Conservation (phyloP, 2,113 vertebrate genomes). For the Syngnathus scovelli region DNA sequence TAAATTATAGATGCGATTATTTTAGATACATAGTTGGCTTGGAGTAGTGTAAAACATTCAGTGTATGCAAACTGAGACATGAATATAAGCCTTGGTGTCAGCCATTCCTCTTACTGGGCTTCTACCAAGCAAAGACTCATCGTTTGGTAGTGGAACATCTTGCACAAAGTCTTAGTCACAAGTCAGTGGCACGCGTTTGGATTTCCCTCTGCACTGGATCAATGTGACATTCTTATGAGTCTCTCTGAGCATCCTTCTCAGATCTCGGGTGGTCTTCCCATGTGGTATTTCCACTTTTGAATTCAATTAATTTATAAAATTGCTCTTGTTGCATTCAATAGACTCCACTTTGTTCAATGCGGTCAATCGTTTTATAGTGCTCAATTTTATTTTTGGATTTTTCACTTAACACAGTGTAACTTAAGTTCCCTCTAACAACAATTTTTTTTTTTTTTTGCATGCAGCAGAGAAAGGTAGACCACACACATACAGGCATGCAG, state of each 20-base stretch:
- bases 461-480: not conserved
- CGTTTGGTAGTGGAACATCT: slow-evolving; percentile 10
- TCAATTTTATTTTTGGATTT: not conserved
- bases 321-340: slow-evolving; percentile 11
- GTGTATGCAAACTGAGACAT: not conserved
- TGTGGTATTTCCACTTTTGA: not conserved
- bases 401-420: not conserved
- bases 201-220: slow-evolving; percentile 35
- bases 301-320: slow-evolving; percentile 6
- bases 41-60: not conserved
- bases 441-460: not conserved
- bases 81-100: not conserved
- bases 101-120: not conserved
- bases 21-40: not conserved
- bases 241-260: slow-evolving; percentile 19
- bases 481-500: not conserved
- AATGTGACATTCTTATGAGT: slow-evolving; percentile 40
- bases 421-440: not conserved
- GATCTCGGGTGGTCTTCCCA: slow-evolving; percentile 52
- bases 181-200: slow-evolving; percentile 11
- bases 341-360: not conserved
- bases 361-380: not conserved
- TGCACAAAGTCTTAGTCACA: slow-evolving; percentile 21
- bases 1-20: slow-evolving; percentile 1
- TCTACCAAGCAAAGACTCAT: not conserved